phyloP scores from a whole-genome alignment of 2,113 vertebrate species.

The Orthonyx spaldingii region DNA sequence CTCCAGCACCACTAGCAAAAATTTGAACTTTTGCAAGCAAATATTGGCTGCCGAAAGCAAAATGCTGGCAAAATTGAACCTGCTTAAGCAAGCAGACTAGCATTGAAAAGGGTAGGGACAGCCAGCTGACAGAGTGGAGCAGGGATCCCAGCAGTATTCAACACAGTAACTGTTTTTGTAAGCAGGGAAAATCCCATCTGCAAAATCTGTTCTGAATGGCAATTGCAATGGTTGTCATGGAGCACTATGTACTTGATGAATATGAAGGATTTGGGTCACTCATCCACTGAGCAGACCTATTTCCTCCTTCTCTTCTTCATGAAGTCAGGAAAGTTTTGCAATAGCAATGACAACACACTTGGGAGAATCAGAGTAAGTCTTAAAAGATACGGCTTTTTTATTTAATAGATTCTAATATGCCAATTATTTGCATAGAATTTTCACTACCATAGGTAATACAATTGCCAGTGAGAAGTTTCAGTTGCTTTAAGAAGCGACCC shows the following conservation, averaged over 20 bases:
- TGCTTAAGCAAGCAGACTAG: not conserved
- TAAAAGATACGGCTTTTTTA: not conserved
- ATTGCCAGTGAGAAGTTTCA: not conserved
- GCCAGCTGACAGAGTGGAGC: not conserved
- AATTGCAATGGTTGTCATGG: not conserved
- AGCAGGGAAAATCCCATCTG: not conserved
- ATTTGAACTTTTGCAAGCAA: not conserved
- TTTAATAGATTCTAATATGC: not conserved
- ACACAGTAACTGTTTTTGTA: not conserved
- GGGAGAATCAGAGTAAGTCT: not conserved
- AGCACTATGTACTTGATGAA: fast-evolving
- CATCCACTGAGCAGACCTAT: not conserved
- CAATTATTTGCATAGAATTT: not conserved
- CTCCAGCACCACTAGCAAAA: not conserved
- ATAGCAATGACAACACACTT: not conserved
- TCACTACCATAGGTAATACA: not conserved
- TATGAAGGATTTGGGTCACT: not conserved
- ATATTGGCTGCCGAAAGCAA: not conserved
- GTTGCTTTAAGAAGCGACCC: not conserved
- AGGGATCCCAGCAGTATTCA: not conserved
- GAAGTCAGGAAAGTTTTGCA: not conserved
- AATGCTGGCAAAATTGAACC: not conserved
- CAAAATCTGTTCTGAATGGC: not conserved
- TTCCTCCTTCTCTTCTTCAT: not conserved
- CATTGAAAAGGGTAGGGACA: not conserved